Evolutionary conservation across 2,888 invertebrate species (phyloP).

Genomic region (Drosophila meridiana): DNA sequence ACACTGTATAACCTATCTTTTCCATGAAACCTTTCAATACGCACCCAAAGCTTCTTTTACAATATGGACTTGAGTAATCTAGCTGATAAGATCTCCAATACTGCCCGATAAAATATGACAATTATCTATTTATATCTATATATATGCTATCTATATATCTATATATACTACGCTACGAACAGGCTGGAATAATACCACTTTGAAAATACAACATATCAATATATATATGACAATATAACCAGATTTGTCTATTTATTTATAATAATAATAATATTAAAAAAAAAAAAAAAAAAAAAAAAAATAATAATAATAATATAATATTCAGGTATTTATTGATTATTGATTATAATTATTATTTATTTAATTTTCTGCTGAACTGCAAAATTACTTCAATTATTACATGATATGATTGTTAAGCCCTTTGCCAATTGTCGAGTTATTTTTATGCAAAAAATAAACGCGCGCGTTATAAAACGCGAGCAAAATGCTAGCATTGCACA

Average conservation of each 20-base stretch:
- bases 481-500: conserved; percentile 17
- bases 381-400: background rate
- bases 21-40: background rate
- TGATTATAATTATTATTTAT: background rate
- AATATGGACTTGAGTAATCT: background rate
- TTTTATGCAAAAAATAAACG: conserved; percentile 18
- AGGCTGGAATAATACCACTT: background rate
- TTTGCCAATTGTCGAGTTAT: background rate
- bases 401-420: conserved; percentile 5
- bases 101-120: background rate
- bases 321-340: background rate
- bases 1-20: background rate
- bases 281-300: no score
- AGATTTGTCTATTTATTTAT: background rate
- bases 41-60: background rate
- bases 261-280: background rate
- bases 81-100: background rate
- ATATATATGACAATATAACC: background rate
- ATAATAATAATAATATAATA: background rate
- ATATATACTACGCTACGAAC: background rate
- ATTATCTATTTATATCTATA: background rate
- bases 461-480: conserved; percentile 14
- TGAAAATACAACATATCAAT: background rate
- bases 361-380: background rate
- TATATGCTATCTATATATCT: background rate